These are phyloP conservation scores for Mystacides longicornis DNA, from an alignment of 2,888 invertebrate species.

Conservation along the genomic window DNA sequence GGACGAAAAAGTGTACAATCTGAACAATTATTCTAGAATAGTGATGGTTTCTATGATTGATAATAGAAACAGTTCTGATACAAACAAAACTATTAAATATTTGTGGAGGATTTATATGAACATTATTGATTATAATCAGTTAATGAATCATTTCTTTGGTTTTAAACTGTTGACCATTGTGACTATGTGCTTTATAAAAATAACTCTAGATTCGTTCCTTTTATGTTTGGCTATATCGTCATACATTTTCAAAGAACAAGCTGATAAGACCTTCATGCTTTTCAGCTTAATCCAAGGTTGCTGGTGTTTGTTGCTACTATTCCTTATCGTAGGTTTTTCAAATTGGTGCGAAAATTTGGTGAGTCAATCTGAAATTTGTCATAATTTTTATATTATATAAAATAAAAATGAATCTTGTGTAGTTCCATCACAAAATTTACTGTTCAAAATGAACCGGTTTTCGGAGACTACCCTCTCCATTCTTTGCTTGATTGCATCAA, in stretches of 20 bases:
- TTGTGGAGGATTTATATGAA: slow-evolving; percentile 4
- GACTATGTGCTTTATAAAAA: background rate
- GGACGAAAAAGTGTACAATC: background rate
- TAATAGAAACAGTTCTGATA: background rate
- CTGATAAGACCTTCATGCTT: background rate
- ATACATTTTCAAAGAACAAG: background rate
- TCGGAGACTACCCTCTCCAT: no score
- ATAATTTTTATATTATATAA: background rate
- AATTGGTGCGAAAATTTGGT: slow-evolving; percentile 1
- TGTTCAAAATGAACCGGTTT: background rate
- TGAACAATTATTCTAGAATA: background rate
- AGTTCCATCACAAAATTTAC: no score
- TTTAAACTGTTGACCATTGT: background rate
- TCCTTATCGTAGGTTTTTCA: background rate
- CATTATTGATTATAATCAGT: background rate
- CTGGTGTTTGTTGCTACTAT: background rate
- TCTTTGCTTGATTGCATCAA: no score
- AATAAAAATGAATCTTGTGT: background rate
- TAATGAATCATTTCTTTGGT: slow-evolving; percentile 3
- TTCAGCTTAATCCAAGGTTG: background rate
- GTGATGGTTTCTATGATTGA: background rate
- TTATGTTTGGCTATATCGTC: background rate
- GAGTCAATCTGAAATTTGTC: background rate
- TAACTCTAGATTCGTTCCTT: background rate
- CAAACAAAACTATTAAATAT: background rate